phyloP scores from a whole-genome alignment of 2,797 vertebrate species.

The Pipistrellus kuhlii region DNA sequence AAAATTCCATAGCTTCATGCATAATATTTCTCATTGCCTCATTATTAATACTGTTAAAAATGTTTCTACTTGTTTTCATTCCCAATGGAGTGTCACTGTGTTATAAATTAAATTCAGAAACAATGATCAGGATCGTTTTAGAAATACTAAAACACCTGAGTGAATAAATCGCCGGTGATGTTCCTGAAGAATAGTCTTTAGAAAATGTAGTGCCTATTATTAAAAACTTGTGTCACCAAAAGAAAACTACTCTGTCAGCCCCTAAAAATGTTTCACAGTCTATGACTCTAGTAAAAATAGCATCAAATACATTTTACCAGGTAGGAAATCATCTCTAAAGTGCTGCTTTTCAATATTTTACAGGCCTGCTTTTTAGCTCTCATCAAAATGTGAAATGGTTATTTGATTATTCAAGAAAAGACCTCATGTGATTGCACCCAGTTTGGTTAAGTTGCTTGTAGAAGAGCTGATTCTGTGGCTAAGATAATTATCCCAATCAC shows the following conservation, averaged over 20 bases:
- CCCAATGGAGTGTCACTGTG: neutral
- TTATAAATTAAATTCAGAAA: conserved; percentile 45
- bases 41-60: neutral
- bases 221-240: neutral
- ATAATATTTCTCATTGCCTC: neutral
- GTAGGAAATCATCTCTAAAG: neutral
- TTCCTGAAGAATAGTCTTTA: conserved; percentile 5
- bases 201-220: neutral
- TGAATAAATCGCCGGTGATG: neutral
- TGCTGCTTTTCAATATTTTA: conserved; percentile 16
- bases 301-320: conserved; percentile 33
- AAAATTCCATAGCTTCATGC: neutral
- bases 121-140: neutral
- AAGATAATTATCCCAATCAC: conserved; percentile 53
- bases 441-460: conserved; percentile 44
- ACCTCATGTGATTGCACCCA: neutral
- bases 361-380: neutral
- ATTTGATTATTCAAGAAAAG: neutral
- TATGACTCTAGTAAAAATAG: conserved; percentile 9
- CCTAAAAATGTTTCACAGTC: neutral
- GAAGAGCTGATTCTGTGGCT: conserved; percentile 48
- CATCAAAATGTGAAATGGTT: conserved; percentile 6
- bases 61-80: neutral
- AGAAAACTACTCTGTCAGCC: neutral
- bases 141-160: neutral